Percentiles rank a stretch among this genome's conserved stretches.
Evolutionary conservation across 2,888 invertebrate genomes (phyloP).

Genomic region (Xestia ashworthii): DNA sequence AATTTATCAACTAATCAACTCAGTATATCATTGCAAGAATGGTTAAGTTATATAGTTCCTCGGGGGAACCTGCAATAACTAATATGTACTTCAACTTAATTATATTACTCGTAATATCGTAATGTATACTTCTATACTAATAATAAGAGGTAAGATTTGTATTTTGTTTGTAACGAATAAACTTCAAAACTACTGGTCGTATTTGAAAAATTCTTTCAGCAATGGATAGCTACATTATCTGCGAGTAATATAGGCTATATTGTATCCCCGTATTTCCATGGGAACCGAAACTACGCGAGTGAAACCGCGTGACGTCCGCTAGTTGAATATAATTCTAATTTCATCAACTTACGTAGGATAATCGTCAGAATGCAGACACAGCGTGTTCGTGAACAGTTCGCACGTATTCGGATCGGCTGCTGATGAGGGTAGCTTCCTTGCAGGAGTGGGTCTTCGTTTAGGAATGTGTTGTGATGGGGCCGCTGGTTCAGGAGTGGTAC

Average conservation of each 20-base stretch:
- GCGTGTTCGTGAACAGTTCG: slow-evolving; percentile 93
- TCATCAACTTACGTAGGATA: slow-evolving; percentile 93
- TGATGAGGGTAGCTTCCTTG: slow-evolving; percentile 77
- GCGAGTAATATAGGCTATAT: too few species aligned
- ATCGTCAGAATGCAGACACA: slow-evolving; percentile 93
- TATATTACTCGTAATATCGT: background rate
- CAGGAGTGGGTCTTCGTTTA: slow-evolving; percentile 77
- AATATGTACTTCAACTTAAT: background rate
- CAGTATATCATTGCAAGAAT: too few species aligned
- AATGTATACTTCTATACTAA: too few species aligned
- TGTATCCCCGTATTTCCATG: too few species aligned
- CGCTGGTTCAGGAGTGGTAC: slow-evolving; percentile 79
- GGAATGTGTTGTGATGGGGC: slow-evolving; percentile 63
- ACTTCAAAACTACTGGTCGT: too few species aligned
- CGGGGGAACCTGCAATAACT: background rate
- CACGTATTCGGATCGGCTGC: slow-evolving; percentile 85
- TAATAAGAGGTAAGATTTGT: too few species aligned
- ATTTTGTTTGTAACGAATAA: too few species aligned
- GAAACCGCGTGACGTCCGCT: too few species aligned
- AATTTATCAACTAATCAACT: background rate
- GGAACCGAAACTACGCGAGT: too few species aligned
- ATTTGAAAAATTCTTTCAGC: too few species aligned
- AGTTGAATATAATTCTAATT: background rate
- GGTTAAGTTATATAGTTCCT: background rate
- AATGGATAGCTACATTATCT: too few species aligned